phyloP scores from a whole-genome alignment of 2,797 vertebrate genomes.

The Sebastiscus albofasciatus region DNA sequence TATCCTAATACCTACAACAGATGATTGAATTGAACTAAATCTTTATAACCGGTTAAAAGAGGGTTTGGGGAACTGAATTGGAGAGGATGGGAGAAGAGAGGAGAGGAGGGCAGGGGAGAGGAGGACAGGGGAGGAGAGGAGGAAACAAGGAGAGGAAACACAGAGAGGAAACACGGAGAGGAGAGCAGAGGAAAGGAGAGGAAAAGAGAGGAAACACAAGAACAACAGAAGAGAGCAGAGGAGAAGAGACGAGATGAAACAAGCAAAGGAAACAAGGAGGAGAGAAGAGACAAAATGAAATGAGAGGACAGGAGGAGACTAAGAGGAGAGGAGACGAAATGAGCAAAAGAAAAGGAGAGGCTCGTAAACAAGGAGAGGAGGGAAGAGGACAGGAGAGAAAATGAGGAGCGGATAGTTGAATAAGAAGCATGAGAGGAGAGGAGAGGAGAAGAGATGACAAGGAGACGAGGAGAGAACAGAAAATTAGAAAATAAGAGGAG shows the following conservation, averaged over 20 bases:
- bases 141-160: neutral
- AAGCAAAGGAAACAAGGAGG: neutral
- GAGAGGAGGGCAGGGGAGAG: neutral
- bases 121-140: neutral
- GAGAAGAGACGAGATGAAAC: neutral
- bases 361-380: neutral
- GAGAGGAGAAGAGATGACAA: neutral
- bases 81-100: neutral
- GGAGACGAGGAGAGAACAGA: neutral
- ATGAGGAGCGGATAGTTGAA: neutral
- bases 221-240: neutral
- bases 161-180: neutral
- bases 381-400: neutral
- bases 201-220: no score
- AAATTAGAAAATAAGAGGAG: neutral
- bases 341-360: neutral
- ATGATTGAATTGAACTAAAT: slow-evolving; percentile 55
- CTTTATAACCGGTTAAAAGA: slow-evolving; percentile 35
- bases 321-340: no score
- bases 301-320: no score
- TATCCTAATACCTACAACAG: slow-evolving; percentile 55
- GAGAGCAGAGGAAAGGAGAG: neutral
- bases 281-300: no score
- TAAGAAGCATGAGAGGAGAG: neutral
- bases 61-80: slow-evolving; percentile 33